phyloP scores from a whole-genome alignment of 2,797 vertebrate species.

The Astyanax mexicanus region DNA sequence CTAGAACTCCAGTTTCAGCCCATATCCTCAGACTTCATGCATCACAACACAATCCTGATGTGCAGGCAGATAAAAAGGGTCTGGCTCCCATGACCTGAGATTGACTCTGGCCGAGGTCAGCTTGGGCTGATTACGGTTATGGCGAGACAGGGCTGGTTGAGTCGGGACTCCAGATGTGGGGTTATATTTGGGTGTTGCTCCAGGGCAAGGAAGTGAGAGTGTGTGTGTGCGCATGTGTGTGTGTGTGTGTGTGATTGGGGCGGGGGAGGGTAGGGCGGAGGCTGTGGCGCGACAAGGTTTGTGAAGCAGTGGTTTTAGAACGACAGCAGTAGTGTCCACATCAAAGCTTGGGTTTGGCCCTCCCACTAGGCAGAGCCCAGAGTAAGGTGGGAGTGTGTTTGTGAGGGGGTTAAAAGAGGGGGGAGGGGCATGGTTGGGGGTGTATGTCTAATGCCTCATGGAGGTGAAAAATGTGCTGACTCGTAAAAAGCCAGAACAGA shows the following conservation, averaged over 20 bases:
- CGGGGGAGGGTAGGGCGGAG: constrained; percentile 8
- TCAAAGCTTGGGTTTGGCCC: constrained; percentile 34
- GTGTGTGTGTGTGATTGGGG: constrained; percentile 8
- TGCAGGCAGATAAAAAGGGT: constrained; percentile 14
- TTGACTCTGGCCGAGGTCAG: constrained; percentile 42
- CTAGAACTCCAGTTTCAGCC: background rate
- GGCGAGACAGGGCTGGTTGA: constrained; percentile 34
- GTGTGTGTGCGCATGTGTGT: constrained; percentile 18
- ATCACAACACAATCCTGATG: background rate
- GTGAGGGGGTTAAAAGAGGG: constrained; percentile 1
- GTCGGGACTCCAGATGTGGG: constrained; percentile 56
- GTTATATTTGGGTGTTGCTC: constrained; percentile 42
- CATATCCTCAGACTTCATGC: background rate
- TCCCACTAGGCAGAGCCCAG: constrained; percentile 2
- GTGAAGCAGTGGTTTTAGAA: constrained; percentile 18
- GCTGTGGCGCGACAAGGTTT: constrained; percentile 1
- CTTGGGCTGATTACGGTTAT: constrained; percentile 31
- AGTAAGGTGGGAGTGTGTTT: background rate
- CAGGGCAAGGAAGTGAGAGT: constrained; percentile 39
- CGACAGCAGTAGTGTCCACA: constrained; percentile 26
- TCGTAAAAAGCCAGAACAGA: background rate
- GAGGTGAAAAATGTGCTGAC: background rate
- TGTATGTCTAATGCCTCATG: background rate
- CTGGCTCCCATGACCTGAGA: constrained; percentile 35
- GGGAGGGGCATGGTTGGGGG: constrained; percentile 16